Evolutionary conservation across 2,797 vertebrate genomes (phyloP), one percentile per base, ranked within the genome.

Genomic region (Apogon talboti): DNA sequence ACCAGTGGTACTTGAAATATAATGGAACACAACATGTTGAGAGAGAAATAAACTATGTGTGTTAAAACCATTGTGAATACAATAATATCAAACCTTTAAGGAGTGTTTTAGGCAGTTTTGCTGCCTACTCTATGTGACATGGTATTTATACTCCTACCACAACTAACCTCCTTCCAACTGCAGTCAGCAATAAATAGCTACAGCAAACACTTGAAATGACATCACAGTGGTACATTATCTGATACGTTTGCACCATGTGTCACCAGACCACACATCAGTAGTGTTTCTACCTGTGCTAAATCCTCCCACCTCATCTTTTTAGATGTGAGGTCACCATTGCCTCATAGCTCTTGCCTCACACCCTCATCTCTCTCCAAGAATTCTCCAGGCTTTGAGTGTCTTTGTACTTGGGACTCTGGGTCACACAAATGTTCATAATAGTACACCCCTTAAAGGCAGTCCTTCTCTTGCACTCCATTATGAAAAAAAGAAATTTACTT

Each of bases 361-460:
- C 63, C 42, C 33, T 56, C 21, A 61, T 73, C 46, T 43, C 44
- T 43, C 52, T 71, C 68, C 52, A 45, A 56, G 9, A 76, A 49
- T 21, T 61, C 49, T 18, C 28, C 51, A 54, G 70, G 30, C 49
- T 55, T 66, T 51, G 46, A 40, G 37, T 54, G 66, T 69, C 47
- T 77, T 78, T 66, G 51, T 72, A 66, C 70, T 74, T 40, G 42
- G 44, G 43, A 69, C 54, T 77, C 73, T 50, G 57, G 46, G 54
- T 62, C 7, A 4, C 54, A 67, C 48, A 55, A 56, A 58, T 44
- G 63, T 50, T 7, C 49, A 62, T 21, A 77, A 44, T 11, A 1
- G 15, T 45, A 30, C 33, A 52, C 43, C 41, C 15, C 12, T 64
- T 6, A 0, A 46, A 71, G 35, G 6, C 40, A 44, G 55, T 50